Conservation (phyloP, 2,888 invertebrate genomes). For the Latrodectus elegans region DNA sequence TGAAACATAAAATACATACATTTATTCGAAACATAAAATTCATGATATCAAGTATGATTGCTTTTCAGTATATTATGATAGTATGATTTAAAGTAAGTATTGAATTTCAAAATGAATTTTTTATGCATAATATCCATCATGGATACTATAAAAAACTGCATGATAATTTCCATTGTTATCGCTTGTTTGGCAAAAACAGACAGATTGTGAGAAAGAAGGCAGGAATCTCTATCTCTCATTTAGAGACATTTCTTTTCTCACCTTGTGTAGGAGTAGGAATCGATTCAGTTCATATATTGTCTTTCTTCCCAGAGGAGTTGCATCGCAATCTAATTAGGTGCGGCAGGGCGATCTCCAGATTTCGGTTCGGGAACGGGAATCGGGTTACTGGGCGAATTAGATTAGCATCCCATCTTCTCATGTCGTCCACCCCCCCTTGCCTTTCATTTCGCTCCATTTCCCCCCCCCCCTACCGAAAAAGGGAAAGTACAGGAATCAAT, state of each 20-base stretch:
- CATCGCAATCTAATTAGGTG: slow-evolving; percentile 61
- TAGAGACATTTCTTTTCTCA: slow-evolving; percentile 2
- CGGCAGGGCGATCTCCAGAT: slow-evolving; percentile 30
- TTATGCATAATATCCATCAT: no score
- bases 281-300: slow-evolving; percentile 21
- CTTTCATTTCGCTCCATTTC: background rate
- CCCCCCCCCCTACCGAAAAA: background rate
- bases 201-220: no score
- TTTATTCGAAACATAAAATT: no score
- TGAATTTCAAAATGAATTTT: no score
- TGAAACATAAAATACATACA: no score
- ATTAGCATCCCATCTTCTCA: slow-evolving; percentile 36
- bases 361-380: slow-evolving; percentile 41
- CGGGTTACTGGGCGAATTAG: slow-evolving; percentile 59
- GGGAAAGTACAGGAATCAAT: background rate
- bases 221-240: no score
- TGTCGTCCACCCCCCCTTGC: background rate
- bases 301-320: slow-evolving; percentile 20
- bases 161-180: no score
- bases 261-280: slow-evolving; percentile 24
- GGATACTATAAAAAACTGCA: no score
- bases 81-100: no score
- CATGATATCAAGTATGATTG: no score
- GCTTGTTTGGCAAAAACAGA: no score
- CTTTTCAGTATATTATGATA: no score